Conservation (phyloP, 2,797 vertebrate species). For the Danio choprae region DNA sequence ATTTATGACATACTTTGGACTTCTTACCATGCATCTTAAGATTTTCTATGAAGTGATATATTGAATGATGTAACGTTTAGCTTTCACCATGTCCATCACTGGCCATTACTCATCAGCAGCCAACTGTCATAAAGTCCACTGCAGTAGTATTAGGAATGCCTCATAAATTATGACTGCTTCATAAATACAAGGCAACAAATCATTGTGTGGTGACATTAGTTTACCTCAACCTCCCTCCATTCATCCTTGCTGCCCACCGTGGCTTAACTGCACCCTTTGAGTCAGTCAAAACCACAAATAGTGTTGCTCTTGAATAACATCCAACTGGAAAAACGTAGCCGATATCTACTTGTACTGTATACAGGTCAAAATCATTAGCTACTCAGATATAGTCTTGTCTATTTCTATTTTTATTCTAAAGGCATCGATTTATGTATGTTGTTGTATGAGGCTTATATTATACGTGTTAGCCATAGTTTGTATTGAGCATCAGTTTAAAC, state of each 20-base stretch:
- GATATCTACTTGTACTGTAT: conserved; percentile 70
- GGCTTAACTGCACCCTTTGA: conserved; percentile 64
- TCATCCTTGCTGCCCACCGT: conserved; percentile 57
- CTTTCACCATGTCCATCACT: conserved; percentile 27
- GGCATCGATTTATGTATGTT: conserved; percentile 70
- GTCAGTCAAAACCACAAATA: conserved; percentile 69
- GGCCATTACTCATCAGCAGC: conserved; percentile 44
- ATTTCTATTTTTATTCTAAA: conserved; percentile 59
- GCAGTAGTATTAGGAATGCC: conserved; percentile 60
- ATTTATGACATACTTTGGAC: conserved; percentile 36
- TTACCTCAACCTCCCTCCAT: conserved; percentile 52
- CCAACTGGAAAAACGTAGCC: conserved; percentile 70
- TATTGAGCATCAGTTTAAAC: background rate
- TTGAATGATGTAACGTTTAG: conserved; percentile 31
- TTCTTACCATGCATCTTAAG: conserved; percentile 35
- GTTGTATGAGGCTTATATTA: conserved; percentile 71
- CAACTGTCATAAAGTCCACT: conserved; percentile 54
- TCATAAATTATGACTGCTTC: conserved; percentile 61
- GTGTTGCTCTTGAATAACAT: conserved; percentile 72
- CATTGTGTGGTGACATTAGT: conserved; percentile 57
- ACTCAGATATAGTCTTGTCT: conserved; percentile 49
- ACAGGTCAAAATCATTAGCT: conserved; percentile 73
- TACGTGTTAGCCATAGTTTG: background rate
- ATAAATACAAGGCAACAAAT: conserved; percentile 61
- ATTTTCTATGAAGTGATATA: conserved; percentile 42